Base-by-base conservation (phyloP, 2,113 vertebrate genomes). In the Microtus ochrogaster region DNA sequence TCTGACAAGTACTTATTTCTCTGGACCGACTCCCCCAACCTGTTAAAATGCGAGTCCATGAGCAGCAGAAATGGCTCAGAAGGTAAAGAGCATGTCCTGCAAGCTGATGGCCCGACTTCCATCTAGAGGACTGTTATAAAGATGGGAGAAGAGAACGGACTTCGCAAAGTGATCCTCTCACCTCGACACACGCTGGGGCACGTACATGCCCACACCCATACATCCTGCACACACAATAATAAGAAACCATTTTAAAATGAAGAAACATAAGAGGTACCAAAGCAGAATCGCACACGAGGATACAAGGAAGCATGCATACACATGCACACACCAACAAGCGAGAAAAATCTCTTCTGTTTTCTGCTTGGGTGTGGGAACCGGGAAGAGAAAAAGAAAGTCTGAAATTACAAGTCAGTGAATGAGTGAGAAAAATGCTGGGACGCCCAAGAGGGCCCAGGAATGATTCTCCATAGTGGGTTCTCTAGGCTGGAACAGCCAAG, bases 401-500 rank as follows among this genome's bases (percentile, higher is more conserved):
- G 74, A 22, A 39, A 47, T 39, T 78, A 52, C 14, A 83, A 78
- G 26, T 16, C 30, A 89, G 84, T 83, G 88, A 76, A 68, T 16
- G 81, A 92, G 44, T 44, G 14, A 61, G 33, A 65, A 70, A 52
- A 61, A 49, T 17, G 12, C 47, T 28, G 24, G 11, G 12, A 5
- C 61, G 55, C 52, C 30, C 63, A 26, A 28, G 61, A n/a, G 22
- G 1, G 0, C 78, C 65, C 13, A 24, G 81, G 17, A 90, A 92
- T 83, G 41, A 74, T n/a, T 90, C 36, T 97, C 28, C 12, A 2
- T 63, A 3, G 36, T 8, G 52, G 39, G 10, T 89, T 79, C 94
- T 92, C 92, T 9, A 95, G 93, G 83, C 93, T 94, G 84, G 93
- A 97, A 94, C 96, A 74, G 55, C 33, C 97, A 96, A 58, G 95